These are phyloP conservation scores for Neocrepidodera transversa DNA, from an alignment of 2,888 invertebrate species.

Conservation along the genomic window DNA sequence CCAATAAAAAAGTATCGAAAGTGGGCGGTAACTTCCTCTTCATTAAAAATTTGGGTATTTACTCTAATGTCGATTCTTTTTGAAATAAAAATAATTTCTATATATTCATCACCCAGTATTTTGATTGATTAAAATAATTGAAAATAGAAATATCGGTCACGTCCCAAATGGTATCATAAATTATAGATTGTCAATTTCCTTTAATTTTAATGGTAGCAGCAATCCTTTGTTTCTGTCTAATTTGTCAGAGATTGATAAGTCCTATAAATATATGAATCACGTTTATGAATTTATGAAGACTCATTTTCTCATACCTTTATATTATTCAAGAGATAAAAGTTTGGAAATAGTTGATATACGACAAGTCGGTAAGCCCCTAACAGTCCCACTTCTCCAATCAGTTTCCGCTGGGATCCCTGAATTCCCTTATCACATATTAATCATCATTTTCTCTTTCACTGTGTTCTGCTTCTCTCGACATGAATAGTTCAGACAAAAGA, in stretches of 20 bases:
- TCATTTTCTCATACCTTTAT: constrained; percentile 21
- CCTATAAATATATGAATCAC: not conserved
- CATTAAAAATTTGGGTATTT: too few relatives aligned
- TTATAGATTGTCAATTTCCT: not conserved
- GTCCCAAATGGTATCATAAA: too few relatives aligned
- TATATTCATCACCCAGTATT: too few relatives aligned
- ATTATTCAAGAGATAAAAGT: constrained; percentile 28
- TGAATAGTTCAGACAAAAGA: constrained; percentile 2
- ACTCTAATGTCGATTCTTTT: too few relatives aligned
- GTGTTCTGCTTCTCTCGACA: constrained; percentile 14
- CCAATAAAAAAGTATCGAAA: too few relatives aligned
- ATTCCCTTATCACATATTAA: constrained; percentile 48
- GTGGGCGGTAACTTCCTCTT: too few relatives aligned
- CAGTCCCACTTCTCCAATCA: constrained; percentile 42
- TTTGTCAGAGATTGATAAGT: constrained; percentile 11
- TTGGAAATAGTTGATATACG: constrained; percentile 32
- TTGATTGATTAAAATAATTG: too few relatives aligned
- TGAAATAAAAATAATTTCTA: too few relatives aligned
- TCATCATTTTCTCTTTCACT: constrained; percentile 30
- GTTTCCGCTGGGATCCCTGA: constrained; percentile 39
- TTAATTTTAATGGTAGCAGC: not conserved
- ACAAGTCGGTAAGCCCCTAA: constrained; percentile 25
- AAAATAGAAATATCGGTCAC: too few relatives aligned
- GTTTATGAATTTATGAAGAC: constrained; percentile 16
- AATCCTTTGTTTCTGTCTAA: not conserved